Base-by-base conservation (phyloP, 2,888 invertebrate species). In the Dynastes tityus region DNA sequence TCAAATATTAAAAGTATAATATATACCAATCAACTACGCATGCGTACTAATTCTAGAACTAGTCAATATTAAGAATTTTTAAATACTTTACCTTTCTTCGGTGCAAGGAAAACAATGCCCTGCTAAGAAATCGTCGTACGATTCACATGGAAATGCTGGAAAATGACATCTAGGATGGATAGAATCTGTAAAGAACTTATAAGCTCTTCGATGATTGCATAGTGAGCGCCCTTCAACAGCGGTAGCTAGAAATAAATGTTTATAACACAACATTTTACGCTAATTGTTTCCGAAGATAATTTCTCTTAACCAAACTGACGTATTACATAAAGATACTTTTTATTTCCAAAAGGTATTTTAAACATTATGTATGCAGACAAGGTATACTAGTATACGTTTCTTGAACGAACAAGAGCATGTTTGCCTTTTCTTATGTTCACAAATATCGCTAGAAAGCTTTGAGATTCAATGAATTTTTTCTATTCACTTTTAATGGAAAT, bases 181-280 rank as follows among this genome's bases (percentile, higher is more conserved):
- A 0, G 97, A 97, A 88, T 98, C 97, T 1, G 97, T 97, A 89
- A 97, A 98, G 88, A 97, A 95, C 86, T 97, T 96, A 89, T 97
- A 97, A 0, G 98, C 97, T 55, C 98, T 91, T 2, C 97, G 91
- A 88, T 98, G 98, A 88, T 98, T 98, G 89, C 98, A 98, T 80
- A 97, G 89, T 55, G 96, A 96, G 64, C 96, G 92, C 3, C 96
- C 97, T 87, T 97, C 97, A 29, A 94, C 90, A 85, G 96, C 94
- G 83, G 95, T 94, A 27, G 96, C 93, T 89, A 90, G 88, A 81
- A 83, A 83, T 85, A 83, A 81, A 78, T 45, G 75, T 45, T 45
- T 45, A 45, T 45, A 8, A 11, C 11, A 45, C 45, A 45, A 45
- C 6, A 45, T 45, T 37, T 37, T 37, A 37, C 61, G 16, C 61